These are phyloP conservation scores for Daktulosphaira vitifoliae DNA, from an alignment of 1,140 invertebrate genomes.

Conservation along the genomic window DNA sequence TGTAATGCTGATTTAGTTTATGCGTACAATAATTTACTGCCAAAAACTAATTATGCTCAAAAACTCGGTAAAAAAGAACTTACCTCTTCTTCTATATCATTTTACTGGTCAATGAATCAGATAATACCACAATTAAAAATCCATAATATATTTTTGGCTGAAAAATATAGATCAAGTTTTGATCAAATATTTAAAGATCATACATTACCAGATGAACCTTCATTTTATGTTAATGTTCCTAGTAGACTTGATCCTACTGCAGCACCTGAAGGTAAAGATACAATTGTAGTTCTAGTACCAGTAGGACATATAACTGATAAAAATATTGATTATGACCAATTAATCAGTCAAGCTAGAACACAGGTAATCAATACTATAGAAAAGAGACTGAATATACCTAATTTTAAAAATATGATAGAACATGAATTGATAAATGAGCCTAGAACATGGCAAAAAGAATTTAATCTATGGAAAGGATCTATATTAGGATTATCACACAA, in stretches of 20 bases:
- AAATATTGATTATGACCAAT: neutral
- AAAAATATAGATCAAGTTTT: slow-evolving; percentile 16
- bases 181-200: slow-evolving; percentile 21
- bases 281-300: slow-evolving; percentile 2
- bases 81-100: slow-evolving; percentile 14
- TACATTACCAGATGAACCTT: slow-evolving; percentile 15
- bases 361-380: slow-evolving; percentile 6
- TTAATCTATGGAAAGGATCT: slow-evolving; percentile 30
- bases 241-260: slow-evolving; percentile 18
- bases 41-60: slow-evolving; percentile 2
- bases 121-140: neutral
- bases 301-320: slow-evolving; percentile 5
- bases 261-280: slow-evolving; percentile 18
- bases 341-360: neutral
- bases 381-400: slow-evolving; percentile 7
- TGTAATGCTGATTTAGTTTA: slow-evolving; percentile 22
- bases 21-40: slow-evolving; percentile 25
- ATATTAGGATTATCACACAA: slow-evolving; percentile 16
- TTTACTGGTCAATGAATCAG: slow-evolving; percentile 8
- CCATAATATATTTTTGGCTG: slow-evolving; percentile 12
- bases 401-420: slow-evolving; percentile 11
- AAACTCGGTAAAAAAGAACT: slow-evolving; percentile 13
- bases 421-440: slow-evolving; percentile 12
- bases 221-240: slow-evolving; percentile 18
- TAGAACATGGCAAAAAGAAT: slow-evolving; percentile 19